Evolutionary conservation across 1,140 invertebrate genomes (phyloP).

Genomic region (Trichonephila clavata): DNA sequence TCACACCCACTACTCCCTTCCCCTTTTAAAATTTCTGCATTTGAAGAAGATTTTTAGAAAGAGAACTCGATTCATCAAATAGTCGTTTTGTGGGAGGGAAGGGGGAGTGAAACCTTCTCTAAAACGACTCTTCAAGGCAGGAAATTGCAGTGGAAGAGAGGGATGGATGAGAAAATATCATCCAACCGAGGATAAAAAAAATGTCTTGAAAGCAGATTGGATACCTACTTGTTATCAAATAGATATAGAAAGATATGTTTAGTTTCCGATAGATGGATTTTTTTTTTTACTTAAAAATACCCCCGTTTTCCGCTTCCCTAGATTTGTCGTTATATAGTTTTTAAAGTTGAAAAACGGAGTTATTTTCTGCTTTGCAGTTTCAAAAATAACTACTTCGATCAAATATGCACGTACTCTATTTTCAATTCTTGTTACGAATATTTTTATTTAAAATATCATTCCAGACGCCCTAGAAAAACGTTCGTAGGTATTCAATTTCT

Average conservation of each 20-base stretch:
- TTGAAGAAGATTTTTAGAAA: background rate
- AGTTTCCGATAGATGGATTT: slow-evolving; percentile 34
- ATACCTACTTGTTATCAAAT: slow-evolving; percentile 27
- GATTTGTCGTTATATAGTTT: background rate
- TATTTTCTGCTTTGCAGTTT: background rate
- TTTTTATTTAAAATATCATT: too few relatives aligned
- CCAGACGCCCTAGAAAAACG: too few relatives aligned
- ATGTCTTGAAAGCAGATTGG: background rate
- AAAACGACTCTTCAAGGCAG: slow-evolving; percentile 30
- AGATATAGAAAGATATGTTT: slow-evolving; percentile 34
- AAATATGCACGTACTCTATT: too few relatives aligned
- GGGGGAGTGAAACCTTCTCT: too few relatives aligned
- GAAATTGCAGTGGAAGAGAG: slow-evolving; percentile 37
- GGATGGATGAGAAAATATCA: background rate
- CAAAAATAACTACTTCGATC: background rate
- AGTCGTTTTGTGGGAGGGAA: slow-evolving; percentile 41
- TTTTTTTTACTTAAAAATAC: slow-evolving; percentile 3
- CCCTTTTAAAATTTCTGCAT: slow-evolving; percentile 42
- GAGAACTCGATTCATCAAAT: slow-evolving; percentile 58
- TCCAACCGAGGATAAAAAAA: background rate
- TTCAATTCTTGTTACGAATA: too few relatives aligned
- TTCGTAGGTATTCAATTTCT: too few relatives aligned
- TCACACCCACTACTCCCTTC: background rate
- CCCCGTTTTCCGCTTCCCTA: background rate
- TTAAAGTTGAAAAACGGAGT: background rate